Conservation (phyloP, 2,113 vertebrate genomes). For the Limanda limanda region DNA sequence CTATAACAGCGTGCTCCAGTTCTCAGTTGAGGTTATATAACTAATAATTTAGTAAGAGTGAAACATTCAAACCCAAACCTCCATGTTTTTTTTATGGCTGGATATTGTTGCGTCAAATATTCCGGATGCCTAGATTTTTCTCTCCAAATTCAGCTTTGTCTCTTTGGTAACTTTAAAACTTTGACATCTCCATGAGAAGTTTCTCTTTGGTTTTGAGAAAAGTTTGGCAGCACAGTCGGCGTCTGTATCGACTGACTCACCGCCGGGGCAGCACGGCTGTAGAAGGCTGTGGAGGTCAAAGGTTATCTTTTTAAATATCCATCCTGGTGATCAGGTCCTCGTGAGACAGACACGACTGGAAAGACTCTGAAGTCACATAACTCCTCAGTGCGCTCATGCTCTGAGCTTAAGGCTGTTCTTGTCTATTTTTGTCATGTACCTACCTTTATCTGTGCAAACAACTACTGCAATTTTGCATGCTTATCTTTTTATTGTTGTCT, state of each 20-base stretch:
- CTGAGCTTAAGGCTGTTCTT: background rate
- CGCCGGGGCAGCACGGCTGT: background rate
- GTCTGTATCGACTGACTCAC: background rate
- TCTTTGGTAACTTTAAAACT: conserved; percentile 13
- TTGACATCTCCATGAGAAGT: background rate
- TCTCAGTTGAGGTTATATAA: conserved; percentile 7
- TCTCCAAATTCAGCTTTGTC: background rate
- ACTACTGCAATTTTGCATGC: no score
- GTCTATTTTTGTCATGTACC: background rate
- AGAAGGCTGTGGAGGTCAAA: background rate
- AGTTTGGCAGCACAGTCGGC: conserved; percentile 1
- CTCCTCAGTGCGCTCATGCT: no score
- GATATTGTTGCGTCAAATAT: conserved; percentile 10
- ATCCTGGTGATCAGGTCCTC: background rate
- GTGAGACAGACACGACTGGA: no score
- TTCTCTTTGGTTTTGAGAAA: background rate
- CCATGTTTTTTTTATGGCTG: background rate
- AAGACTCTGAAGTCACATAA: no score
- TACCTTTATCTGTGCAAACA: no score
- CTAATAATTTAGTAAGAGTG: conserved; percentile 17
- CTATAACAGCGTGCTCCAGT: background rate
- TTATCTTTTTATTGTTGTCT: no score
- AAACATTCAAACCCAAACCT: conserved; percentile 16
- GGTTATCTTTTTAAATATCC: background rate
- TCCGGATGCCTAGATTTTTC: background rate